Base-by-base conservation (phyloP, 2,797 vertebrate genomes). In the Alcedo atthis region DNA sequence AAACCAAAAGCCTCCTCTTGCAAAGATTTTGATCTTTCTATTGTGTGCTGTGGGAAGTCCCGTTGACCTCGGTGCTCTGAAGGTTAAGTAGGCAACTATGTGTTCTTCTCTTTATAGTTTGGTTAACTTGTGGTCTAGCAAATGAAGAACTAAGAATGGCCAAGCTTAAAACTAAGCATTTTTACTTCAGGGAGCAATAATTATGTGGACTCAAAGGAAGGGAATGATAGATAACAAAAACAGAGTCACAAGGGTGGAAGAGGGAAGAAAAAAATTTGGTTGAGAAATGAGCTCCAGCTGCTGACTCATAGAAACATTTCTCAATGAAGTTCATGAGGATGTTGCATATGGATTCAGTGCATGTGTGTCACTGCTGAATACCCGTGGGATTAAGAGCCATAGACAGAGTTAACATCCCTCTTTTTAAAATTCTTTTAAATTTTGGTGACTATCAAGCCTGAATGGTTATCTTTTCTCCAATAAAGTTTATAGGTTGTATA, bases 231-330 rank as follows among this genome's bases (percentile, higher is more conserved):
- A 82, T 67, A 79, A 46, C 4, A 68, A 73, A 48, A 66, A 15
- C 0, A 77, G 35, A 77, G 32, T 87, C 58, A 89, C 26, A 73
- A 64, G 32, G 33, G 84, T 24, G 42, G 67, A 85, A 84, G 17
- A 66, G 3, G 16, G 14, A 84, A 75, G 24, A 77, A 70, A 57
- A 74, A 46, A 25, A 4, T 5, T 54, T 48, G 35, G 20, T n/a
- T 86, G 30, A 90, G 78, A 82, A 93, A 86, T 55, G 43, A 93
- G 46, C 30, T 80, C 32, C 62, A 90, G 71, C 37, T 91, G 87
- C 87, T 82, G 49, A 91, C 61, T 91, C 35, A 57, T 1, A 80
- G 77, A 58, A 80, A 43, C 46, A 19, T 61, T 71, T 85, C 62
- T 83, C 64, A 51, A 16, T 46, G 26, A 77, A 77, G 64, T 54